These are phyloP conservation scores for Tetramorium simillimum DNA, from an alignment of 1,140 invertebrate species.

Conservation along the genomic window DNA sequence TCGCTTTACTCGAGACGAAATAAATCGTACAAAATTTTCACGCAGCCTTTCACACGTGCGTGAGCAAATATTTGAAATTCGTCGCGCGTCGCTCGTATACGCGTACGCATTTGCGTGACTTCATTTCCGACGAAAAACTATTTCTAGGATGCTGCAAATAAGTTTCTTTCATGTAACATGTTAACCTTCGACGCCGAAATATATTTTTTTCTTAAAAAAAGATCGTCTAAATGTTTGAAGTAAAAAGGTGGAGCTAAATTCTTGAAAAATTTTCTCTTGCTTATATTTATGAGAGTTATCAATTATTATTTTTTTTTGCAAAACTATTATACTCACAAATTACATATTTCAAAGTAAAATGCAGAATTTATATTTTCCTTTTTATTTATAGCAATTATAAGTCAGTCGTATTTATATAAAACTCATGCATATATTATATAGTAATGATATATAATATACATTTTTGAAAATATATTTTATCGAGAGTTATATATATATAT, in stretches of 20 bases:
- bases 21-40: slow-evolving; percentile 55
- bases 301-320: neutral
- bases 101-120: slow-evolving; percentile 27
- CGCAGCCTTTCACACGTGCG: slow-evolving; percentile 28
- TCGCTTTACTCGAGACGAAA: slow-evolving; percentile 29
- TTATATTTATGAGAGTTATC: neutral
- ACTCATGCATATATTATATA: neutral
- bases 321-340: neutral
- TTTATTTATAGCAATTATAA: neutral
- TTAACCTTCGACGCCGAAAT: slow-evolving; percentile 29
- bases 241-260: neutral
- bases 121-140: slow-evolving; percentile 23
- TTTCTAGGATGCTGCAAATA: slow-evolving; percentile 34
- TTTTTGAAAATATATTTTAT: slow-evolving; percentile 20
- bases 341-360: neutral
- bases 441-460: neutral
- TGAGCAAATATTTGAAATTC: slow-evolving; percentile 59
- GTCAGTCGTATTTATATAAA: neutral
- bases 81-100: neutral
- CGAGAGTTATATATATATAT: too few relatives aligned
- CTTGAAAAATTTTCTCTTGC: neutral
- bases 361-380: neutral
- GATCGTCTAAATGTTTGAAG: neutral
- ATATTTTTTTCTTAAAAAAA: slow-evolving; percentile 19
- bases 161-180: slow-evolving; percentile 21